Conservation (phyloP, 2,888 invertebrate genomes). For the Plebejus argus region DNA sequence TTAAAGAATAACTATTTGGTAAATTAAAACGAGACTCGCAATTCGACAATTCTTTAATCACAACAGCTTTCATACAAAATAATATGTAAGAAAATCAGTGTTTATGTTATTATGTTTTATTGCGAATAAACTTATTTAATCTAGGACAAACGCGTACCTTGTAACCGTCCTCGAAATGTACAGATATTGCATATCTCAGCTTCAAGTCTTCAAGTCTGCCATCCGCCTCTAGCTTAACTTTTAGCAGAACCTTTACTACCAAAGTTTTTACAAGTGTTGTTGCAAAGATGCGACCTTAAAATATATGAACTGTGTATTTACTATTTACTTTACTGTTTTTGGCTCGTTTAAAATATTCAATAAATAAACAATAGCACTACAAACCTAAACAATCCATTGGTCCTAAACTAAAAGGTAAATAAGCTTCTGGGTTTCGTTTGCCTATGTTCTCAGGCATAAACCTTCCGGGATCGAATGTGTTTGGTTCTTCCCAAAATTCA, state of each 20-base stretch:
- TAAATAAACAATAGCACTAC: slow-evolving; percentile 16
- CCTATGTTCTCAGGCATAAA: slow-evolving; percentile 61
- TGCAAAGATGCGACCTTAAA: slow-evolving; percentile 43
- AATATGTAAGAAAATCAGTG: too few species aligned
- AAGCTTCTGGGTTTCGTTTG: slow-evolving; percentile 61
- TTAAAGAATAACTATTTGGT: too few species aligned
- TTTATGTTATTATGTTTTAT: not conserved
- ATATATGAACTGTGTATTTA: not conserved
- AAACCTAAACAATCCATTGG: slow-evolving; percentile 71
- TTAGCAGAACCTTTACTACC: slow-evolving; percentile 54
- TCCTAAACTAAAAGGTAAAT: slow-evolving; percentile 67
- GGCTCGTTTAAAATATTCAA: not conserved
- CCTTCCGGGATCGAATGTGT: slow-evolving; percentile 59
- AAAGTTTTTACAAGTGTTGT: slow-evolving; percentile 61
- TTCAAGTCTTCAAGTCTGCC: slow-evolving; percentile 55
- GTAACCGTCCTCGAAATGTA: slow-evolving; percentile 59
- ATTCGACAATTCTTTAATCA: too few species aligned
- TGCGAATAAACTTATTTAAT: not conserved
- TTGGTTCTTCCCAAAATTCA: slow-evolving; percentile 61
- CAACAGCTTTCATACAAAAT: too few species aligned
- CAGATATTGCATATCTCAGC: slow-evolving; percentile 62
- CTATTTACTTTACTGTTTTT: not conserved
- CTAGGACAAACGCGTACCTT: slow-evolving; percentile 46
- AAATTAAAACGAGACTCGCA: too few species aligned
- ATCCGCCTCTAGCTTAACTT: slow-evolving; percentile 51